Evolutionary conservation across 1,140 invertebrate genomes (phyloP).

Genomic region (Thaumetopoea pityocampa): DNA sequence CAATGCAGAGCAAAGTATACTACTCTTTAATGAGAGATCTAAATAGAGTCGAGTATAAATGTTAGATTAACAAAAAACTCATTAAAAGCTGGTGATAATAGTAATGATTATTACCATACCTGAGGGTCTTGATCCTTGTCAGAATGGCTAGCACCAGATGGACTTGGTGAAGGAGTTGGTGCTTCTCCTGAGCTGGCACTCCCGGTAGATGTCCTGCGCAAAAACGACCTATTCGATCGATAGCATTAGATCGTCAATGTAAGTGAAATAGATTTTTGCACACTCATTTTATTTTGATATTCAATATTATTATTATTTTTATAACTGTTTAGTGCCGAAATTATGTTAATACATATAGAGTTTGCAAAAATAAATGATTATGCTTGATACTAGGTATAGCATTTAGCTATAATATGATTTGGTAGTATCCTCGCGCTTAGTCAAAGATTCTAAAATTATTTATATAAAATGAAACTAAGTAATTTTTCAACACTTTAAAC

Average conservation of each 20-base stretch:
- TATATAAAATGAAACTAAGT: not conserved
- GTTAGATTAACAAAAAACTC: too few species aligned
- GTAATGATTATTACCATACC: slow-evolving; percentile 37
- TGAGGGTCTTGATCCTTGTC: slow-evolving; percentile 75
- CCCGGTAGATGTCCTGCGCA: slow-evolving; percentile 68
- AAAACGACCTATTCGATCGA: slow-evolving; percentile 68
- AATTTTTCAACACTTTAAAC: not conserved
- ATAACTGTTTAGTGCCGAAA: not conserved
- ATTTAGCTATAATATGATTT: slow-evolving; percentile 1
- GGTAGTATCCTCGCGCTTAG: slow-evolving; percentile 3
- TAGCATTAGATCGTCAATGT: slow-evolving; percentile 62
- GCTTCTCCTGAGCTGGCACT: slow-evolving; percentile 63
- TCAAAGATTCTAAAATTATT: not conserved
- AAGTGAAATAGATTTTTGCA: slow-evolving; percentile 44
- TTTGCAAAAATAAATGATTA: slow-evolving; percentile 37
- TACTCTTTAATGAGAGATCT: too few species aligned
- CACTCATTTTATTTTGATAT: slow-evolving; percentile 18
- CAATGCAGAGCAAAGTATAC: too few species aligned
- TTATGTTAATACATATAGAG: slow-evolving; percentile 13
- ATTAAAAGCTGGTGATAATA: too few species aligned
- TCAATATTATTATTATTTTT: not conserved
- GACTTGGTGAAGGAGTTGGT: slow-evolving; percentile 71
- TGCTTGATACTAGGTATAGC: slow-evolving; percentile 33
- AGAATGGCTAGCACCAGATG: slow-evolving; percentile 77
- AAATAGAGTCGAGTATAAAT: too few species aligned